Evolutionary conservation across 2,888 invertebrate genomes (phyloP).

Genomic region (Eupeodes latifasciatus): DNA sequence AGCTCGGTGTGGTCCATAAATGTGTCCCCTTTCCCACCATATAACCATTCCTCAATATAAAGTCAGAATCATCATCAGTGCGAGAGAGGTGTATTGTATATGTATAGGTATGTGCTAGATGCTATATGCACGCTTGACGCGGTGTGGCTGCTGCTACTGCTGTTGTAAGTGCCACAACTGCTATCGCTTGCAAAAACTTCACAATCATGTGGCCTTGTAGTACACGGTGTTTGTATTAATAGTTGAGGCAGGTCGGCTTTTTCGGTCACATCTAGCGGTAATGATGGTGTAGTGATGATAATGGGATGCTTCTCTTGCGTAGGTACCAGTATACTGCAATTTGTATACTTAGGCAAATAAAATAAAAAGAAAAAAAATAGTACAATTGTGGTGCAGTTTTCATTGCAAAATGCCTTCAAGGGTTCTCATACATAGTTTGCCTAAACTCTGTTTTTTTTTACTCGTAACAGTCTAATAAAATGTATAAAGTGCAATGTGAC

Average conservation of each 20-base stretch:
- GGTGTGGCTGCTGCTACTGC: constrained; percentile 45
- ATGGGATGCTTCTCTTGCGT: constrained; percentile 44
- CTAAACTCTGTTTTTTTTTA: constrained; percentile 3
- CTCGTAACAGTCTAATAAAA: not conserved
- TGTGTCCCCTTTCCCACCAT: not conserved
- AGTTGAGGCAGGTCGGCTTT: constrained; percentile 46
- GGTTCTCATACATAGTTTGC: constrained; percentile 16
- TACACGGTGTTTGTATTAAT: constrained; percentile 62
- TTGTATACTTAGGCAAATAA: not conserved
- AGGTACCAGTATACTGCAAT: not conserved
- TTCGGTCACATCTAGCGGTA: constrained; percentile 61
- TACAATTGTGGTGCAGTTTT: constrained; percentile 45
- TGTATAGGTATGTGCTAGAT: constrained; percentile 10
- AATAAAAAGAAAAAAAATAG: not conserved
- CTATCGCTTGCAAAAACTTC: constrained; percentile 59
- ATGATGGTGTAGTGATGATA: constrained; percentile 62
- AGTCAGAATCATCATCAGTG: not conserved
- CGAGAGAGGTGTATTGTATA: not conserved
- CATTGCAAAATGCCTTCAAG: constrained; percentile 49
- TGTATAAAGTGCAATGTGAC: not conserved
- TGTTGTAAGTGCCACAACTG: constrained; percentile 56
- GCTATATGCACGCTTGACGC: constrained; percentile 5
- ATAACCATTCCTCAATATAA: constrained; percentile 15
- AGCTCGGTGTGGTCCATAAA: constrained; percentile 31
- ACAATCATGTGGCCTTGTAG: constrained; percentile 66